These are phyloP conservation scores for Chrysocyon brachyurus DNA, from an alignment of 2,797 vertebrate genomes.

Conservation along the genomic window DNA sequence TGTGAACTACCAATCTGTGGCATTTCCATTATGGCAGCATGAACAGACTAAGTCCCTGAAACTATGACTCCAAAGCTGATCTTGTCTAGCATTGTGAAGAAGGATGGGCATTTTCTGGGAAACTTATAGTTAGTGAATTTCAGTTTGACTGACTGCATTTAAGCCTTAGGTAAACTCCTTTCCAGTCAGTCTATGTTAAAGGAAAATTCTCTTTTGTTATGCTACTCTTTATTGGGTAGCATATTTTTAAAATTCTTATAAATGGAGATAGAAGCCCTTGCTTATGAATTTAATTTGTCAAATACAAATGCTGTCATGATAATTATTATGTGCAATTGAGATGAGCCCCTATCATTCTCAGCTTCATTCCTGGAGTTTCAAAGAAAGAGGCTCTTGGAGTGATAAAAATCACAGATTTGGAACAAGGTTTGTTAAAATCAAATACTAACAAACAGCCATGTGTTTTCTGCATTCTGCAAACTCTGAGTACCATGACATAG, in stretches of 20 bases:
- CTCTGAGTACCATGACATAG: not conserved
- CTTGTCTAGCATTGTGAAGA: not conserved
- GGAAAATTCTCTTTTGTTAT: conserved; percentile 2
- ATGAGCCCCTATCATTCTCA: conserved; percentile 40
- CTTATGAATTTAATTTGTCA: conserved; percentile 72
- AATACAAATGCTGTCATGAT: conserved; percentile 73
- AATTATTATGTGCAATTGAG: conserved; percentile 62
- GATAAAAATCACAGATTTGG: not conserved
- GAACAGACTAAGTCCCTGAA: not conserved
- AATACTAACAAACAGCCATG: not conserved
- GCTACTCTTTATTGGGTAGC: conserved; percentile 16
- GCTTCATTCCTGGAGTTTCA: conserved; percentile 54
- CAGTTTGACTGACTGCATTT: too few species aligned
- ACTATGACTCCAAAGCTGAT: not conserved
- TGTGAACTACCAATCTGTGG: not conserved
- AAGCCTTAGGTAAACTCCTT: not conserved
- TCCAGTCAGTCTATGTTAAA: not conserved
- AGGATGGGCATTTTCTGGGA: not conserved
- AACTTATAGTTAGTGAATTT: not conserved
- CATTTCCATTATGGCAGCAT: not conserved
- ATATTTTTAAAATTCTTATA: conserved; percentile 64
- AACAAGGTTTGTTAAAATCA: conserved; percentile 39
- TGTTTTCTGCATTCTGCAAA: conserved; percentile 16
- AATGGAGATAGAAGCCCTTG: conserved; percentile 61
- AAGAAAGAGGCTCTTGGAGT: conserved; percentile 46